A percentile compares a stretch with the other conserved stretches of the same genome.
Evolutionary conservation across 1,140 invertebrate genomes (phyloP).

Genomic region (Drosophila nigrodunni): DNA sequence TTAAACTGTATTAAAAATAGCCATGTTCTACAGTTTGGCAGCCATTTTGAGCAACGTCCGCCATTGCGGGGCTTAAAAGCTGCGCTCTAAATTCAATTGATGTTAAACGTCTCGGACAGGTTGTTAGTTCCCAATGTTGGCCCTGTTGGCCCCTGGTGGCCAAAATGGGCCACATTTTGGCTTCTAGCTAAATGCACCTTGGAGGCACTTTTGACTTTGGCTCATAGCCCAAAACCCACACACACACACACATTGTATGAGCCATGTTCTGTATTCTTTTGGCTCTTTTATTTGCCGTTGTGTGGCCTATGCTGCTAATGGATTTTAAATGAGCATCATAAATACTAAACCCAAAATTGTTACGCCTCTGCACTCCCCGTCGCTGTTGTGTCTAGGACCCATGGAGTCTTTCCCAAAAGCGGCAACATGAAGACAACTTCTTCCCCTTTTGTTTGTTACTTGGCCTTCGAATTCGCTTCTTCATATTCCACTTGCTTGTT

Average conservation of each 20-base stretch:
- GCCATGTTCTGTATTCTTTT: conserved; percentile 24
- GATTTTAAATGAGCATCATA: conserved; percentile 85
- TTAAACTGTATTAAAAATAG: conserved; percentile 41
- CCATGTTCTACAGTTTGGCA: background rate
- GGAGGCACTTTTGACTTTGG: conserved; percentile 70
- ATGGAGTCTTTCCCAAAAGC: background rate
- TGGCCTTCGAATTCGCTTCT: conserved; percentile 31
- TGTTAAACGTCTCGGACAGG: conserved; percentile 63
- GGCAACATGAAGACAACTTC: conserved; percentile 14
- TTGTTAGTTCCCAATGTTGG: conserved; percentile 17
- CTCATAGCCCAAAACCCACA: conserved; percentile 18
- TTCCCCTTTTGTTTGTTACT: conserved; percentile 8
- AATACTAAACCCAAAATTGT: conserved; percentile 72
- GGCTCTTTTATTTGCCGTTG: conserved; percentile 40
- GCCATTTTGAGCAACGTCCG: conserved; percentile 2
- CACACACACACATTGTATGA: conserved; percentile 29
- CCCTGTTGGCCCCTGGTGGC: conserved; percentile 28
- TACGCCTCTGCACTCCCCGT: background rate
- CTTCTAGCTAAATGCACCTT: conserved; percentile 68
- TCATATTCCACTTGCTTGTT: conserved; percentile 61
- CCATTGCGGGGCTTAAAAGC: conserved; percentile 34
- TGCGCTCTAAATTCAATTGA: conserved; percentile 71
- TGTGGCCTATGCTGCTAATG: conserved; percentile 76
- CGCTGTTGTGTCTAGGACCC: background rate
- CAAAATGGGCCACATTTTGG: conserved; percentile 34